Evolutionary conservation across 2,888 invertebrate species (phyloP), one percentile per base, ranked within the genome.

Genomic region (Salticus scenicus): DNA sequence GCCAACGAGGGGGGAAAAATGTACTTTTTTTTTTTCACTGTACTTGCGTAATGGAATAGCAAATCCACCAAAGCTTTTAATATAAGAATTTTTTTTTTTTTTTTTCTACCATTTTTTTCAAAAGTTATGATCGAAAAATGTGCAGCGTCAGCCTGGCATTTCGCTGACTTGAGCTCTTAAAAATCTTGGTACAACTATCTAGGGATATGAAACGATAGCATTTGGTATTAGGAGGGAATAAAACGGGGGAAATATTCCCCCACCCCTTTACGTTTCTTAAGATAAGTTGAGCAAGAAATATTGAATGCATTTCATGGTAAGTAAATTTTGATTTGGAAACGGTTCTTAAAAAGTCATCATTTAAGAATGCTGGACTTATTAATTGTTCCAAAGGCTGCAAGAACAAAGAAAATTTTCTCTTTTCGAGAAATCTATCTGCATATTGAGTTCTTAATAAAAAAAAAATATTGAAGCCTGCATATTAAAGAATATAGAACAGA

Each of bases 61-160:
- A 42, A 80, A 80, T 80, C 73, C 73, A 57, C 64, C 27, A 41
- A 74, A 63, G 69, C 74, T 81, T 71, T 81, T 81, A 81, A 75
- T 80, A 80, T 74, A 47, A 27, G n/a, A 42, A 27, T 80, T 80
- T 74, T 75, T 75, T 71, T 42, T 14, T 28, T 47, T 33, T 41
- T 76, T 79, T 42, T 27, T 42, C 33, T 67, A 27, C 72, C 41
- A 33, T 47, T 57, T 57, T 57, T 57, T 24, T 24, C 28, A 70
- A 75, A 81, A 81, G 81, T 81, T 81, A 81, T 81, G 74, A 75
- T 81, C 74, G 81, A 70, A 81, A 80, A 81, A 75, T 75, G 81
- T 81, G 81, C 81, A 30, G 27, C 63, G 70, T 75, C 70, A 73
- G 74, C 67, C 7, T 1, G 10, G 57, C 47, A 80, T 63, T 80